Evolutionary conservation across 2,888 invertebrate genomes (phyloP), one percentile per base, ranked within the genome.

Genomic region (Leucozona laternaria): DNA sequence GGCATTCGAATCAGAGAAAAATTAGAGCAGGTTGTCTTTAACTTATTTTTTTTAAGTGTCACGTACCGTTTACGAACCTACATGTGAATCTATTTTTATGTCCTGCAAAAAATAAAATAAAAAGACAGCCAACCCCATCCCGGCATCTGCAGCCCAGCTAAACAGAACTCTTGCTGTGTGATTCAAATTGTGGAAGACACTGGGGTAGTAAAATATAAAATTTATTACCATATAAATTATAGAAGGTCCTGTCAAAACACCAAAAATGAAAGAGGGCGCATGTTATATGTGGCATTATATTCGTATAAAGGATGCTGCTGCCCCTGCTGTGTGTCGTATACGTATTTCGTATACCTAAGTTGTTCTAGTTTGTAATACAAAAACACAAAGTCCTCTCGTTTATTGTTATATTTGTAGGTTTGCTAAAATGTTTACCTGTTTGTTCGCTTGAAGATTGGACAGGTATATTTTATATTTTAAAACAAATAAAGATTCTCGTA

Each of bases 201-300:
- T 20, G 4, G 66, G 48, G 48, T 70, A 73, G 82, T 88, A 88
- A 88, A 84, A 85, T 82, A 82, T 85, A 79, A 79, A 88, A 88
- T 88, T 88, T 88, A 88, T 88, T 88, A 62, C 84, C 77, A 88
- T 78, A 88, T 88, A 88, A 88, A 88, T 88, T 88, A 85, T 88
- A 79, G 57, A 84, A 82, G 72, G 88, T 85, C 85, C 76, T 88
- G 88, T 88, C 88, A 88, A 79, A 88, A 88, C 88, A 88, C 70
- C 58, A 70, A 84, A 73, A 79, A 53, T 60, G 72, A 85, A 79
- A 82, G 72, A 81, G 76, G 75, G 66, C 55, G 76, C 77, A 53
- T 62, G 37, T 77, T 57, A 48, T 64, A 48, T 64, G 20, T 76
- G 71, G 48, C 60, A 70, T 62, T 62, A 13, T 55, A n/a, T 81